Percentiles rank a stretch among this genome's conserved stretches.
phyloP scores from a whole-genome alignment of 2,888 invertebrate genomes.

The Nebria brevicollis region DNA sequence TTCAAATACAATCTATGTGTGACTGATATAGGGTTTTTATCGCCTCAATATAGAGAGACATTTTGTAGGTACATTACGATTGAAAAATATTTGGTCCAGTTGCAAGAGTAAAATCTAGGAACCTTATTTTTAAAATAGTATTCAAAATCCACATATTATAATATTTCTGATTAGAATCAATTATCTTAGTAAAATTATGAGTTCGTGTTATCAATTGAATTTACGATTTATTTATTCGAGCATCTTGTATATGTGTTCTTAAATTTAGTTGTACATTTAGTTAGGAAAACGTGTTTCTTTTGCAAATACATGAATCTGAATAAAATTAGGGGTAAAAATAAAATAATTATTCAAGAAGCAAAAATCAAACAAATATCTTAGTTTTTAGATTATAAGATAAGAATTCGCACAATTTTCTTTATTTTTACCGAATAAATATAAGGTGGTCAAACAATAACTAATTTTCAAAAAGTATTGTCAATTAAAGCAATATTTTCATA shows the following conservation, averaged over 20 bases:
- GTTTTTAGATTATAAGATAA: neutral
- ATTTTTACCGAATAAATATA: slow-evolving; percentile 1
- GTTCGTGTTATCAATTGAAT: too few relatives aligned
- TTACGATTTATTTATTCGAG: neutral
- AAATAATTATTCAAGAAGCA: neutral
- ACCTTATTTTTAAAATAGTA: too few relatives aligned
- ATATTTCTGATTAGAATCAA: neutral
- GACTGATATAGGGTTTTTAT: neutral
- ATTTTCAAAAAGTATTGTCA: neutral
- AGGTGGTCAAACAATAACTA: neutral
- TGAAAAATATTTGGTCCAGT: too few relatives aligned
- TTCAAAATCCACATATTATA: neutral
- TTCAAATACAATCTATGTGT: neutral
- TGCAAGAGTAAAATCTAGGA: too few relatives aligned
- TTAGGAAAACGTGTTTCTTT: slow-evolving; percentile 10
- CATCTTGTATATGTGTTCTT: neutral
- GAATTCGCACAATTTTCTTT: neutral
- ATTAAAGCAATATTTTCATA: neutral
- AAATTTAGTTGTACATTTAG: neutral
- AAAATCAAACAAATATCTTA: neutral
- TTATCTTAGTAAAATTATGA: too few relatives aligned
- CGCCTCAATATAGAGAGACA: neutral
- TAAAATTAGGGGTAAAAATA: neutral
- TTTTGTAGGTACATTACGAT: neutral
- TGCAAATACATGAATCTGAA: neutral